Evolutionary conservation across 2,888 invertebrate genomes (phyloP), one percentile per base, ranked within the genome.

Genomic region (Acleris literana): DNA sequence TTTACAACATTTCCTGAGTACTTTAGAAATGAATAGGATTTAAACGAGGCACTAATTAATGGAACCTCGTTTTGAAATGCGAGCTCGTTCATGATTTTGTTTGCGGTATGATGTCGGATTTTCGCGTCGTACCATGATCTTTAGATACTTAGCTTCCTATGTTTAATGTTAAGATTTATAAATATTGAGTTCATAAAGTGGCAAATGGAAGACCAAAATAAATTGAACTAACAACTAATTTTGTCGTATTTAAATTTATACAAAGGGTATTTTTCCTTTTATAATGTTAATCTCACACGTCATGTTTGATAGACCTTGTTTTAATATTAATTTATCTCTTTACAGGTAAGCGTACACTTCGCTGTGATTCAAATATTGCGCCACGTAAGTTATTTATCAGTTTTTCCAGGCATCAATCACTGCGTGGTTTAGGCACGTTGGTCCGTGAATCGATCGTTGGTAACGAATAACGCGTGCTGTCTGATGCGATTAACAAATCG

Each of bases 291-390:
- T 33, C 0, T 33, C 9, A 46, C 6, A n/a, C 17, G 5, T n/a
- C 5, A 46, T 1, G 16, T 46, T 46, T 46, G 46, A 16, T 46
- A 13, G n/a, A 6, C 7, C 5, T 46, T 16, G 46, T 29, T 66
- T 65, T 58, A 53, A 63, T 29, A n/a, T 55, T 55, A 39, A 72
- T 71, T 71, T 69, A 66, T 74, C 69, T 72, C 63, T 74, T 84
- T 83, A 43, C 83, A 86, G 86, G 86, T 86, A 86, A 81, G 85
- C 33, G 29, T 44, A 39, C 20, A 22, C 13, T 7, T 4, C 11
- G 44, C 5, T 55, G 18, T 20, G 43, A 22, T 51, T 25, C 11
- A 20, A 52, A 29, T 20, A 11, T 13, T 43, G 22, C 52, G 33
- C 33, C 58, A 20, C 48, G 46, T 62, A 62, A 66, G 46, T 52